Percentiles rank a stretch among this genome's conserved stretches.
Evolutionary conservation across 1,140 invertebrate species (phyloP).

Genomic region (Bacillus rossius): DNA sequence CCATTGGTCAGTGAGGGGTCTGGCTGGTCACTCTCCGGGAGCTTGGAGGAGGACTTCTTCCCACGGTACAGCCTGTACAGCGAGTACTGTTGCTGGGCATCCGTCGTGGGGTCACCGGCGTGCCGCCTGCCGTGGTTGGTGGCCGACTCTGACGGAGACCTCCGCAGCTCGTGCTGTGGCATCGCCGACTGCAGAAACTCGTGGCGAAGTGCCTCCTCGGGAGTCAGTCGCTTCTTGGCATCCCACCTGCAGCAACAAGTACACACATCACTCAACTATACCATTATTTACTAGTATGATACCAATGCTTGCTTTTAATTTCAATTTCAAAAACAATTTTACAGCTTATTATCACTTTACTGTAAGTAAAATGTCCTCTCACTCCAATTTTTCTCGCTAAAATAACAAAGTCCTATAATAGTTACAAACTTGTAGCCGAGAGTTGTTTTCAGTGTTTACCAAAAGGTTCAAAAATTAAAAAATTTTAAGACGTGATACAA

Average conservation of each 20-base stretch:
- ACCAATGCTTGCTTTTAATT: too few species aligned
- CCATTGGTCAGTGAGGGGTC: neutral
- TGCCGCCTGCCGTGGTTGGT: constrained; percentile 26
- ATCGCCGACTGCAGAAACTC: constrained; percentile 56
- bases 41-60: constrained; percentile 35
- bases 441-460: too few species aligned
- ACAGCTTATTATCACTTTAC: too few species aligned
- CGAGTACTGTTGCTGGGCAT: constrained; percentile 34
- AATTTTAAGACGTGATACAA: too few species aligned
- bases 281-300: too few species aligned
- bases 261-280: neutral
- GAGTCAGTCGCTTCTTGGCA: constrained; percentile 86
- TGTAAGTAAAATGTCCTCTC: too few species aligned
- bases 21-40: constrained; percentile 8
- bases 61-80: constrained; percentile 40
- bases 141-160: constrained; percentile 37
- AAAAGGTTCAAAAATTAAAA: too few species aligned
- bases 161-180: constrained; percentile 32
- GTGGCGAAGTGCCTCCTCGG: constrained; percentile 77
- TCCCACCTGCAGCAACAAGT: constrained; percentile 72
- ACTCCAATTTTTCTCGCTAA: too few species aligned
- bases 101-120: constrained; percentile 35
- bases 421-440: too few species aligned
- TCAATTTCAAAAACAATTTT: too few species aligned
- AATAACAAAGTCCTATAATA: too few species aligned